A percentile compares a stretch with the other conserved stretches of the same genome.
Evolutionary conservation across 1,140 invertebrate genomes (phyloP).

Genomic region (Lordiphosa stackelbergi): DNA sequence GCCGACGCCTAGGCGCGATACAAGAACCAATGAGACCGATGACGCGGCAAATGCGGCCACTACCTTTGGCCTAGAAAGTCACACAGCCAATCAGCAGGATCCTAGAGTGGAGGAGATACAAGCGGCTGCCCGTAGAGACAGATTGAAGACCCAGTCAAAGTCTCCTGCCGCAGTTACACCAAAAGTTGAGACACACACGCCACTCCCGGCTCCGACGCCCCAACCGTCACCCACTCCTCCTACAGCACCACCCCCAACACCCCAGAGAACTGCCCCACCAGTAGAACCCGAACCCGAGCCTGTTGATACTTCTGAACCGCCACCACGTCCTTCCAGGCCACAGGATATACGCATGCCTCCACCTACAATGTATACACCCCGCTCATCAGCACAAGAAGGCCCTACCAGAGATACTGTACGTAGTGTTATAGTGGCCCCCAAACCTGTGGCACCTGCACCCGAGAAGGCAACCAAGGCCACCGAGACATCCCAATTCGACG

Average conservation of each 20-base stretch:
- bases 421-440: neutral
- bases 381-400: too few relatives aligned
- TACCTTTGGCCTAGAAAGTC: constrained; percentile 19
- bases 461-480: neutral
- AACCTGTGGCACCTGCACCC: neutral
- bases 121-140: neutral
- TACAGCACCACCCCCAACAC: neutral
- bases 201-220: neutral
- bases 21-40: too few relatives aligned
- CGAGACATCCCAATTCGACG: neutral
- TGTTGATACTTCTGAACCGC: neutral
- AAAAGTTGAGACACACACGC: neutral
- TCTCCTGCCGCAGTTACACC: too few relatives aligned
- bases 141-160: neutral
- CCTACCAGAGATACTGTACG: neutral
- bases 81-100: constrained; percentile 12
- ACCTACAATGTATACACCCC: constrained; percentile 18
- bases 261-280: neutral
- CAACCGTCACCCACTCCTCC: neutral
- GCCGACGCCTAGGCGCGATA: neutral
- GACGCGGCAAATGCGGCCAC: constrained; percentile 17
- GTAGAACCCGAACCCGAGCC: neutral
- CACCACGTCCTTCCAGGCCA: constrained; percentile 5
- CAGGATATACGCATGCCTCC: constrained; percentile 29
- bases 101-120: constrained; percentile 8